These are phyloP conservation scores for Conchocele bisecta DNA, from an alignment of 2,888 invertebrate species.

Conservation along the genomic window DNA sequence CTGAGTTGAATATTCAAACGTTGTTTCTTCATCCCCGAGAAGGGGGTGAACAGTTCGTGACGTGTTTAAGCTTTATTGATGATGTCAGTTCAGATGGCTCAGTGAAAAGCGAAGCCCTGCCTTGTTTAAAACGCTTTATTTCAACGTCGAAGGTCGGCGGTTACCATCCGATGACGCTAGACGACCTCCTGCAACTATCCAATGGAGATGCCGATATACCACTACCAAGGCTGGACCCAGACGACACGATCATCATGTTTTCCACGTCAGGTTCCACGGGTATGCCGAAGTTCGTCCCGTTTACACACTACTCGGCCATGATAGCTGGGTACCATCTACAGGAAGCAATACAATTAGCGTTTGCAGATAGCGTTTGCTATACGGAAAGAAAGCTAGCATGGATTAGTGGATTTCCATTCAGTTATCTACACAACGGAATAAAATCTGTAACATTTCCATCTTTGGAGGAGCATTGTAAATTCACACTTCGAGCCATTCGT, in stretches of 20 bases:
- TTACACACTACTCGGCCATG: constrained; percentile 23
- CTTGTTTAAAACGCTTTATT: constrained; percentile 17
- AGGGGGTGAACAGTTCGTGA: background rate
- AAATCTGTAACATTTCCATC: no score
- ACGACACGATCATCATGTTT: constrained; percentile 10
- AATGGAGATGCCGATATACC: no score
- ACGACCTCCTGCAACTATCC: background rate
- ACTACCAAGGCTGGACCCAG: constrained; percentile 31
- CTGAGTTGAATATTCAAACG: constrained; percentile 10
- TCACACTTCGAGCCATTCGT: no score
- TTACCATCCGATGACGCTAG: background rate
- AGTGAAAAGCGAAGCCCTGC: background rate
- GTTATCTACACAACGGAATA: no score
- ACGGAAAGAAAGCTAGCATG: no score
- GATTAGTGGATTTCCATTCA: no score
- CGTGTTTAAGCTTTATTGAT: constrained; percentile 29
- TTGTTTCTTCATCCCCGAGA: constrained; percentile 32
- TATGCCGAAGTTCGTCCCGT: constrained; percentile 33
- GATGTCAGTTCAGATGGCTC: constrained; percentile 6
- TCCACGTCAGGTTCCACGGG: constrained; percentile 39
- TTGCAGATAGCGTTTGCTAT: no score
- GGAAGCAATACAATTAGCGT: constrained; percentile 11
- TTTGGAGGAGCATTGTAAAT: no score
- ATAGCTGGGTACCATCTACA: constrained; percentile 14
- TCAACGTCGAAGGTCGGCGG: background rate